Percentiles rank a stretch among this genome's conserved stretches.
phyloP scores from a whole-genome alignment of 2,888 invertebrate species.

The Cremastobaeus sp. region DNA sequence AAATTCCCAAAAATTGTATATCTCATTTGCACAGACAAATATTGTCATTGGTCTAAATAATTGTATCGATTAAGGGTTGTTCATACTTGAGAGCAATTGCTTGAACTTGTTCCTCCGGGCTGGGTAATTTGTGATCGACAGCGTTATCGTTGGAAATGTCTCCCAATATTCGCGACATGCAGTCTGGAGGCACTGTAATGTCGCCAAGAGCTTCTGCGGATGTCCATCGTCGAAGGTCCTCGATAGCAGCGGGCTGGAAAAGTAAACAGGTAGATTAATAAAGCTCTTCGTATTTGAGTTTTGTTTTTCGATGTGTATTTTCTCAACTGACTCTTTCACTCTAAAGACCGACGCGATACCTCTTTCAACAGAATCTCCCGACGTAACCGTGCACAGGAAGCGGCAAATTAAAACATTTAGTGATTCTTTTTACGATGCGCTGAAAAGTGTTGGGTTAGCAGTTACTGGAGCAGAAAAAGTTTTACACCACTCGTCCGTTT shows the following conservation, averaged over 20 bases:
- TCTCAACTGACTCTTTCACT: no score
- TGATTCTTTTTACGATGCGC: slow-evolving; percentile 40
- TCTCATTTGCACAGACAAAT: no score
- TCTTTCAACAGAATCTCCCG: not conserved
- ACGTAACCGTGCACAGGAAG: slow-evolving; percentile 34
- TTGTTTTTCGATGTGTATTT: no score
- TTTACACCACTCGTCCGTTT: slow-evolving; percentile 57
- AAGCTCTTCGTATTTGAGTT: not conserved
- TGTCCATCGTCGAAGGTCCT: slow-evolving; percentile 90
- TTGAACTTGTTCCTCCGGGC: slow-evolving; percentile 91
- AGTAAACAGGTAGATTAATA: not conserved
- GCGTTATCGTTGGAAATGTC: slow-evolving; percentile 82
- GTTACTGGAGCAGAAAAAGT: slow-evolving; percentile 67
- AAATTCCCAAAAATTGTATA: no score
- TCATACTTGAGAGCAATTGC: slow-evolving; percentile 89
- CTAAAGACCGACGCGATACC: no score
- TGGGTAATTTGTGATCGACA: slow-evolving; percentile 91
- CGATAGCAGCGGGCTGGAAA: slow-evolving; percentile 87
- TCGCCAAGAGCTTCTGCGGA: slow-evolving; percentile 90
- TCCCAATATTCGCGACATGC: slow-evolving; percentile 84
- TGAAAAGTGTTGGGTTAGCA: slow-evolving; percentile 46
- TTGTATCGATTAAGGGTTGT: no score
- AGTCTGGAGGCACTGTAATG: slow-evolving; percentile 88
- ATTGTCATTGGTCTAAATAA: no score
- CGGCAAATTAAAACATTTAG: slow-evolving; percentile 43